Percentiles rank a stretch among this genome's conserved stretches.
These are phyloP conservation scores for Morelia viridis DNA, from an alignment of 2,797 vertebrate species.

Conservation along the genomic window DNA sequence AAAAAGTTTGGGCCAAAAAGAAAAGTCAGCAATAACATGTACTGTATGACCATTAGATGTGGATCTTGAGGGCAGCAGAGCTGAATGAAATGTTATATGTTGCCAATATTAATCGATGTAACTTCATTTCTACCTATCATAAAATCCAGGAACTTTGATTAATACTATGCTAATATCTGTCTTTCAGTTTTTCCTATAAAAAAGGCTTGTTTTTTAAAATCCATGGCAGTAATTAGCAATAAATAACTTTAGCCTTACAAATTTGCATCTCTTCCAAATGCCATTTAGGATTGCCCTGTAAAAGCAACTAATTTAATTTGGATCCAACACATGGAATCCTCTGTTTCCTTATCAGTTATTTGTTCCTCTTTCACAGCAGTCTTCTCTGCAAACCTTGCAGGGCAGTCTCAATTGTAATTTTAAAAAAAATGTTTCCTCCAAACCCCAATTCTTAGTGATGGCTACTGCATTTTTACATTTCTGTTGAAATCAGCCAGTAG, in stretches of 20 bases:
- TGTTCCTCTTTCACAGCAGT: background rate
- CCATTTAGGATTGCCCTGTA: background rate
- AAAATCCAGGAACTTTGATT: background rate
- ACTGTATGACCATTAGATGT: background rate
- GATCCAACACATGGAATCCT: background rate
- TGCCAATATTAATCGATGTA: background rate
- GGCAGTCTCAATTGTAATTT: background rate
- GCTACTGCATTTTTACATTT: conserved; percentile 46
- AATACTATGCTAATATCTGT: background rate
- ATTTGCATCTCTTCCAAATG: background rate
- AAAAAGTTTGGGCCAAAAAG: background rate
- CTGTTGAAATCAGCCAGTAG: conserved; percentile 56
- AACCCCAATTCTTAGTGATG: background rate
- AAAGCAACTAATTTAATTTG: background rate
- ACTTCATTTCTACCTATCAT: background rate
- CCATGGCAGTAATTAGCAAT: background rate
- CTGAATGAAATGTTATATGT: background rate
- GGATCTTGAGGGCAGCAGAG: background rate
- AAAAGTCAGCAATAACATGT: background rate
- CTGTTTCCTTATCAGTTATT: background rate
- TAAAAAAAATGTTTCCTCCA: background rate
- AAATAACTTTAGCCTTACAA: background rate
- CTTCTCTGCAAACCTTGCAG: background rate
- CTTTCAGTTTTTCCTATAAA: background rate
- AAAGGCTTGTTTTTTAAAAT: background rate